phyloP scores from a whole-genome alignment of 2,888 invertebrate species.

The Hoplodrina ambigua region DNA sequence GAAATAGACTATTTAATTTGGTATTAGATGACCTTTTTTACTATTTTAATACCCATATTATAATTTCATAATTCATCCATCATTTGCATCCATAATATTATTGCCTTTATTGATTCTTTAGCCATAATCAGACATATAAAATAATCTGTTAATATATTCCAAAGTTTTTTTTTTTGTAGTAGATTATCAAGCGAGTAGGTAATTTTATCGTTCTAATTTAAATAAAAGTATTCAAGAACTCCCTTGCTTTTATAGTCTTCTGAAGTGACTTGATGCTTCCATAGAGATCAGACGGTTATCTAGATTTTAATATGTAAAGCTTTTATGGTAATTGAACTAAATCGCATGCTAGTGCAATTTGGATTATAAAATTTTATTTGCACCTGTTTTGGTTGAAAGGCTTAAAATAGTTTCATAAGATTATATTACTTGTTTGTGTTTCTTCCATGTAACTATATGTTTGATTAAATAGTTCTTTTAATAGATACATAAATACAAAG shows the following conservation, averaged over 20 bases:
- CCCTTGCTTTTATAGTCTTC: background rate
- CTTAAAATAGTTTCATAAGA: background rate
- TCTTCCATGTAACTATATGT: no score
- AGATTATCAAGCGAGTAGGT: background rate
- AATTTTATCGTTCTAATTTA: constrained; percentile 2
- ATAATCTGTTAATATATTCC: background rate
- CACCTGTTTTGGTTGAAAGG: constrained; percentile 8
- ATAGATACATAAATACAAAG: no score
- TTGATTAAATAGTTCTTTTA: no score
- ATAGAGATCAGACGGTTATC: constrained; percentile 19
- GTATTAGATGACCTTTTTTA: no score
- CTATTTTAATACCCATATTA: no score
- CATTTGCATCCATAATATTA: no score
- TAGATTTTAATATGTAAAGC: constrained; percentile 39
- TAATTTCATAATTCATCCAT: no score
- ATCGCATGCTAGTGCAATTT: constrained; percentile 12
- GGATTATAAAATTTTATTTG: constrained; percentile 9
- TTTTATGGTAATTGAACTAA: constrained; percentile 39
- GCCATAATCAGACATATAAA: background rate
- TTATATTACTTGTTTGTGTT: no score
- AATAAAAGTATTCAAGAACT: background rate
- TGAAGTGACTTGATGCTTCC: background rate
- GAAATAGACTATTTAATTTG: no score
- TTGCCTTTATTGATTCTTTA: background rate
- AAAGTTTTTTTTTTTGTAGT: background rate